Evolutionary conservation across 2,113 vertebrate species (phyloP).

Genomic region (Noturus placidus): DNA sequence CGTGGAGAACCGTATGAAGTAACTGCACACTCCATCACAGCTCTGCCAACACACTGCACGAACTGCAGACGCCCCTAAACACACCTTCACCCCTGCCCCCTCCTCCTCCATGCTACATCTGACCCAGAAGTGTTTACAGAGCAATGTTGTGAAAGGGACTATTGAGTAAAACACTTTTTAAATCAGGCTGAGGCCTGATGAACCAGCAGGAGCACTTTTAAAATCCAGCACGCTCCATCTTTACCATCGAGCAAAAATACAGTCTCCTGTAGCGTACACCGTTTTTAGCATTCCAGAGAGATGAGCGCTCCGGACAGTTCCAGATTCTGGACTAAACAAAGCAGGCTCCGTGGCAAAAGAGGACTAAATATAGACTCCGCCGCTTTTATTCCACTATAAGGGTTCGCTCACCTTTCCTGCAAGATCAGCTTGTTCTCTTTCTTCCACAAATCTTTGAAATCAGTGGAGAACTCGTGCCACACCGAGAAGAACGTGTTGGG

Average conservation of each 20-base stretch:
- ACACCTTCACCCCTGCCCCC: background rate
- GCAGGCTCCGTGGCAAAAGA: background rate
- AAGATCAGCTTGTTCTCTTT: conserved; percentile 94
- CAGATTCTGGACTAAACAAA: conserved; percentile 42
- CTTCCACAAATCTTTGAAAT: conserved; percentile 98
- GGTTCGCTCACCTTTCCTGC: conserved; percentile 83
- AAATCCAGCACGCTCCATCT: conserved; percentile 7
- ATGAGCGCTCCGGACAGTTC: conserved; percentile 6
- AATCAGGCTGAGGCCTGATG: conserved; percentile 45
- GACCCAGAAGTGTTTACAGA: conserved; percentile 32
- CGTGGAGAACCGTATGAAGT: conserved; percentile 23
- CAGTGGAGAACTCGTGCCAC: conserved; percentile 97
- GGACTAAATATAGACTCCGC: background rate
- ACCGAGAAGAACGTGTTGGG: conserved; percentile 89
- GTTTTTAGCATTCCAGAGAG: conserved; percentile 35
- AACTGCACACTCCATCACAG: conserved; percentile 43
- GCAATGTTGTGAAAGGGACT: conserved; percentile 27
- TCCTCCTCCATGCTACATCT: background rate
- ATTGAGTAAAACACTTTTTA: conserved; percentile 29
- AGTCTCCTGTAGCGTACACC: background rate
- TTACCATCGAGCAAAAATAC: conserved; percentile 1
- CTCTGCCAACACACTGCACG: conserved; percentile 16
- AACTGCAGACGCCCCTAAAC: background rate
- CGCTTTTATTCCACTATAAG: background rate
- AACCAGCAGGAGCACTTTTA: conserved; percentile 27